These are phyloP conservation scores for human DNA, from an alignment of 2,113 vertebrate genomes.

Conservation along the genomic window DNA sequence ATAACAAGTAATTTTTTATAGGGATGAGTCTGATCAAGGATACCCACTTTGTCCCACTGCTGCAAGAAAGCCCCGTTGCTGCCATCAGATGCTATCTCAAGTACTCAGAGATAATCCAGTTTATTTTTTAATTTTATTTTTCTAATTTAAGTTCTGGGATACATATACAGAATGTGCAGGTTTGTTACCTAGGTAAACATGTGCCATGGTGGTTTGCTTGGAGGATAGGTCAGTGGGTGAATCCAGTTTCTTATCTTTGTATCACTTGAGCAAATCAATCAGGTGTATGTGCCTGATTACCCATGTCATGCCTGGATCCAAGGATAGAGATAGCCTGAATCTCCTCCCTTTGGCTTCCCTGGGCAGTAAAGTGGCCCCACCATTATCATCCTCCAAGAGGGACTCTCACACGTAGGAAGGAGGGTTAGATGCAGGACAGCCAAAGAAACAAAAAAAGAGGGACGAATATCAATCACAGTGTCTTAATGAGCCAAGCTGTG, in stretches of 20 bases:
- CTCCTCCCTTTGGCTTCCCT: background rate
- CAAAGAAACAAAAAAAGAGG: background rate
- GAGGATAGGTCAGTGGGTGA: too few species aligned
- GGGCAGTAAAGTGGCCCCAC: background rate
- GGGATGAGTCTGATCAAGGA: background rate
- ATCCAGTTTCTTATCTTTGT: background rate
- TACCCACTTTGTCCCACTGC: background rate
- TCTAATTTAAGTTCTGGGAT: too few species aligned
- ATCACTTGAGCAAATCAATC: background rate
- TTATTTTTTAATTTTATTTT: too few species aligned
- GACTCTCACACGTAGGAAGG: background rate
- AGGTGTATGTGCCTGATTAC: background rate
- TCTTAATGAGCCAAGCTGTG: background rate
- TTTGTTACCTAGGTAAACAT: too few species aligned
- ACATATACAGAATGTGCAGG: too few species aligned
- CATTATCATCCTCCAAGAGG: background rate
- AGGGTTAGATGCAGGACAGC: background rate
- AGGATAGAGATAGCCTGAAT: background rate
- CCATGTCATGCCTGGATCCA: background rate
- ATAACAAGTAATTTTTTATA: background rate
- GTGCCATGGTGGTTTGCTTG: too few species aligned
- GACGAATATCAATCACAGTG: background rate
- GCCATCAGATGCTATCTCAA: background rate
- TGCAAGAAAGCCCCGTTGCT: background rate
- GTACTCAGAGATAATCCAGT: background rate